These are phyloP conservation scores for Lepidochrysops patricia DNA, from an alignment of 2,888 invertebrate genomes.

Conservation along the genomic window DNA sequence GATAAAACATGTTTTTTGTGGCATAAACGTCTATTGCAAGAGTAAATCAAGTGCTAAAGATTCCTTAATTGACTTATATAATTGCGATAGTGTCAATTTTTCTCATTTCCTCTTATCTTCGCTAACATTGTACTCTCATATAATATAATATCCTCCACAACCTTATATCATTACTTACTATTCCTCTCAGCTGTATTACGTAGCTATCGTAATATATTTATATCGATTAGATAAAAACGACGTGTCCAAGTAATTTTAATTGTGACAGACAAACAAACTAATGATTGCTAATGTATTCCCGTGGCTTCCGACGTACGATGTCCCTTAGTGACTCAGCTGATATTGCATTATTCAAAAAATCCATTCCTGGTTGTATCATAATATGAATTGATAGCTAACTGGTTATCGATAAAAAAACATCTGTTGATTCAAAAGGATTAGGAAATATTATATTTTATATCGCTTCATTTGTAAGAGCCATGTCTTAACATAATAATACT, in stretches of 20 bases:
- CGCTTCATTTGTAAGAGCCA: too few species aligned
- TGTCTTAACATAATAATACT: too few species aligned
- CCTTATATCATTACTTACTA: neutral
- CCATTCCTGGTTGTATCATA: neutral
- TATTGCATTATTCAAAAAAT: neutral
- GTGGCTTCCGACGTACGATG: neutral
- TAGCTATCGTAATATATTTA: slow-evolving; percentile 12
- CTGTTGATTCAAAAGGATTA: too few species aligned
- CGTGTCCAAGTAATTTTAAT: slow-evolving; percentile 20
- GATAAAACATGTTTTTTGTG: too few species aligned
- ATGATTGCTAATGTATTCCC: slow-evolving; percentile 35
- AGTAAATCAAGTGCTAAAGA: too few species aligned
- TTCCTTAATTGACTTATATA: too few species aligned
- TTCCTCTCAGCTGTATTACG: neutral
- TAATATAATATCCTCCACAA: neutral
- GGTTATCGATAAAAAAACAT: neutral
- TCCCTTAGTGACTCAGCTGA: neutral
- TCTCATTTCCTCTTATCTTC: neutral
- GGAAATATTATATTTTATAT: too few species aligned
- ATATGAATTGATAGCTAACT: too few species aligned
- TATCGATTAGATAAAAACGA: slow-evolving; percentile 19
- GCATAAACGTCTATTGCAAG: too few species aligned
- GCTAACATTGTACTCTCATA: neutral
- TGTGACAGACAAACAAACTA: slow-evolving; percentile 31
- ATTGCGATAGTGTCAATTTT: too few species aligned